Conservation (phyloP, 1,140 invertebrate genomes). For the Schlechtendalia chinensis region DNA sequence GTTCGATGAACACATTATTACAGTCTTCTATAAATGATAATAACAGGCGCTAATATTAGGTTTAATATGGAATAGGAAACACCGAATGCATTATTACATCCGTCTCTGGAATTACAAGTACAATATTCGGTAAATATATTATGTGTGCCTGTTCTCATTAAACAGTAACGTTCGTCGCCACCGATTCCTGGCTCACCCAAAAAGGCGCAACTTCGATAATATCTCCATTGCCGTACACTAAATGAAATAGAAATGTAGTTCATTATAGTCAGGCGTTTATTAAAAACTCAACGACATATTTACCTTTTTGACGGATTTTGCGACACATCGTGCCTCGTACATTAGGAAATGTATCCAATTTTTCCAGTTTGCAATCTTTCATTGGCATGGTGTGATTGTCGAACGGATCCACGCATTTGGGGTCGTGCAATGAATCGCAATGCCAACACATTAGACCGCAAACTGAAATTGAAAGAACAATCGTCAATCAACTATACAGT, state of each 20-base stretch:
- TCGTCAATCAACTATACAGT: neutral
- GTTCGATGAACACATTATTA: constrained; percentile 2
- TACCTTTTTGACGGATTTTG: constrained; percentile 90
- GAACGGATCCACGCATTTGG: constrained; percentile 89
- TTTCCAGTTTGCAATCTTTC: constrained; percentile 72
- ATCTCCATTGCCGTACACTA: constrained; percentile 86
- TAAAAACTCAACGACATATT: neutral
- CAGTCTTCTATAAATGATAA: constrained; percentile 18
- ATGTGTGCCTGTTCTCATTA: constrained; percentile 86
- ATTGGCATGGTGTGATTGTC: constrained; percentile 86
- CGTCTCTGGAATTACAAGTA: constrained; percentile 88
- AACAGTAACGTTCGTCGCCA: constrained; percentile 85
- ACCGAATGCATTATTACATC: constrained; percentile 71
- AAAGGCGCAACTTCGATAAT: constrained; percentile 84
- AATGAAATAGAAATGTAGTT: neutral
- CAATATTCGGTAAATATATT: constrained; percentile 93
- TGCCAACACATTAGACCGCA: constrained; percentile 85
- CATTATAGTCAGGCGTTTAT: too few species aligned
- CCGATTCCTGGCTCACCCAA: constrained; percentile 85
- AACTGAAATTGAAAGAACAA: constrained; percentile 58
- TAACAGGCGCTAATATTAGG: neutral
- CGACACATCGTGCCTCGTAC: constrained; percentile 81
- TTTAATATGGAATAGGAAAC: constrained; percentile 1
- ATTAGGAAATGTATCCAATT: constrained; percentile 68
- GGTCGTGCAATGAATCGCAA: constrained; percentile 83